Evolutionary conservation across 2,888 invertebrate species (phyloP).

Genomic region (Caradrina kadenii): DNA sequence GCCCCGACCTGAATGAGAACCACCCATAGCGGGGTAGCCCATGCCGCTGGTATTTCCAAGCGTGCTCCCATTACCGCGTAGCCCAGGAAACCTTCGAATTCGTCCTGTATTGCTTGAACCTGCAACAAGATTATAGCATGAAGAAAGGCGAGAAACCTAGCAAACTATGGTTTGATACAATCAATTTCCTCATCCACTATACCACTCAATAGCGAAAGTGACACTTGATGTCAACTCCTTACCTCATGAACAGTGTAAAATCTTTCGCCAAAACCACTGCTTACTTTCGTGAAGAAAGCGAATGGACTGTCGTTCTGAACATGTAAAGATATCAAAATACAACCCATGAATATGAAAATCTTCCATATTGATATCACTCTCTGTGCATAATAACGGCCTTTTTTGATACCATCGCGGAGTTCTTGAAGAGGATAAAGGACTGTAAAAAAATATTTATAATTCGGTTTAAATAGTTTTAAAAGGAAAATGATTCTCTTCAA

Average conservation of each 20-base stretch:
- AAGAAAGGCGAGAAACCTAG: neutral
- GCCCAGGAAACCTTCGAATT: slow-evolving; percentile 79
- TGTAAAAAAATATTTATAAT: slow-evolving; percentile 30
- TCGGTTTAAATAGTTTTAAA: slow-evolving; percentile 12
- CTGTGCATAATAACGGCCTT: slow-evolving; percentile 93
- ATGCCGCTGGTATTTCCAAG: slow-evolving; percentile 73
- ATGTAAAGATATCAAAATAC: slow-evolving; percentile 91
- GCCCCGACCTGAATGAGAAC: slow-evolving; percentile 92
- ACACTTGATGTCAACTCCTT: slow-evolving; percentile 45
- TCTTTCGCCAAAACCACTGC: slow-evolving; percentile 88
- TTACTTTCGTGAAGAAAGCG: slow-evolving; percentile 86
- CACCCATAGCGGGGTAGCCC: slow-evolving; percentile 90
- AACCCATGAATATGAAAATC: slow-evolving; percentile 92
- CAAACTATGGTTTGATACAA: neutral
- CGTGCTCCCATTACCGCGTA: slow-evolving; percentile 78
- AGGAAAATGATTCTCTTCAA: slow-evolving; percentile 4
- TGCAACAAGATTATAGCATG: slow-evolving; percentile 56
- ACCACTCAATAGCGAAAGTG: neutral
- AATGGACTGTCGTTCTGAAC: slow-evolving; percentile 82
- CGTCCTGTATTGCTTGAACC: slow-evolving; percentile 85
- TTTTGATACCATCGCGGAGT: slow-evolving; percentile 90
- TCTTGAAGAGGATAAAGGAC: slow-evolving; percentile 73
- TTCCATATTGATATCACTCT: slow-evolving; percentile 94
- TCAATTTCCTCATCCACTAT: neutral
- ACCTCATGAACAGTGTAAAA: slow-evolving; percentile 89